Percentiles rank a stretch among this genome's conserved stretches.
Conservation (phyloP, 2,113 vertebrate species). For the Triplophysa dalaica region DNA sequence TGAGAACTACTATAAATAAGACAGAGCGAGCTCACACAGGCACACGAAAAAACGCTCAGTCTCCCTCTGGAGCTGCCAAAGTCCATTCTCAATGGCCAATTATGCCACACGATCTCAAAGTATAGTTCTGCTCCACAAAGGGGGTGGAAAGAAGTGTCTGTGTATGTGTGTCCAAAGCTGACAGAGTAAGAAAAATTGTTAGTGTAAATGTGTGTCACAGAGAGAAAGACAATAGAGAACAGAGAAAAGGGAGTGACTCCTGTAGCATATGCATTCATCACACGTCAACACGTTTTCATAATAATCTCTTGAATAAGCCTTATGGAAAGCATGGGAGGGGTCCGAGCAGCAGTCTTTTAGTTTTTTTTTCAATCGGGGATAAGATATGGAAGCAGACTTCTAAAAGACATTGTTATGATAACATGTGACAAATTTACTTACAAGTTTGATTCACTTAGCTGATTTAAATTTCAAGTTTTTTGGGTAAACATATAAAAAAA, state of each 20-base stretch:
- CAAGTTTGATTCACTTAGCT: too few relatives aligned
- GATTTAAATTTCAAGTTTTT: too few relatives aligned
- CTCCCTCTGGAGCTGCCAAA: background rate
- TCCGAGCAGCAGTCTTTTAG: background rate
- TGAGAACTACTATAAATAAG: constrained; percentile 24
- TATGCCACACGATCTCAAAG: constrained; percentile 24
- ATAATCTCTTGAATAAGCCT: constrained; percentile 37
- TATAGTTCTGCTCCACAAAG: constrained; percentile 4
- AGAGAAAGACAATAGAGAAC: background rate
- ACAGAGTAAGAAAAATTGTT: constrained; percentile 19
- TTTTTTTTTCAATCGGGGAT: background rate
- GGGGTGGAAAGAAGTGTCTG: background rate
- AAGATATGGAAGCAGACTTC: background rate
- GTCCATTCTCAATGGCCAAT: constrained; percentile 28
- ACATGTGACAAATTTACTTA: too few relatives aligned
- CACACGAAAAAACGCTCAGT: constrained; percentile 8
- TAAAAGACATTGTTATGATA: background rate
- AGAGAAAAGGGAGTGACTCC: background rate
- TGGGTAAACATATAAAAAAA: too few relatives aligned
- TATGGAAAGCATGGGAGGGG: constrained; percentile 40
- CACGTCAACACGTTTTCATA: constrained; percentile 55
- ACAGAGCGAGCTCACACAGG: background rate
- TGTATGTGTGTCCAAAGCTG: background rate
- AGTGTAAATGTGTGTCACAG: constrained; percentile 15
- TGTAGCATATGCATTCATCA: constrained; percentile 14